A percentile compares a stretch with the other conserved stretches of the same genome.
Conservation (phyloP, 2,888 invertebrate genomes). For the Geotrupes spiniger region DNA sequence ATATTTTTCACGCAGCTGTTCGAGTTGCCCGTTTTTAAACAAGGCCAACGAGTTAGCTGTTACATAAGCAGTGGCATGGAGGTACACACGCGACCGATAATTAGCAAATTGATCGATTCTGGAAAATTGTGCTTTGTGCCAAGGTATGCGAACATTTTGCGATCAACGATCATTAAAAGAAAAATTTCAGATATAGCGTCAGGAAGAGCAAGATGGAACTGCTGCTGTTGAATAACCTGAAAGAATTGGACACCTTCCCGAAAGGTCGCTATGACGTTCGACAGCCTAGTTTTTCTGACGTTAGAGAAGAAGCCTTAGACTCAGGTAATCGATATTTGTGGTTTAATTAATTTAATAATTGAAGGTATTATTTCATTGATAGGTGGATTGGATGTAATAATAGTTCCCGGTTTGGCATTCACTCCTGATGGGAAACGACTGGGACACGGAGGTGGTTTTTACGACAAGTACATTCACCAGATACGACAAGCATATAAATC, state of each 20-base stretch:
- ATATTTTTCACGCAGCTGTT: slow-evolving; percentile 49
- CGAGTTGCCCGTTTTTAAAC: slow-evolving; percentile 51
- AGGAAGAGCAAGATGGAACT: slow-evolving; percentile 78
- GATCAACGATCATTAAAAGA: not conserved
- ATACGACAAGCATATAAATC: slow-evolving; percentile 36
- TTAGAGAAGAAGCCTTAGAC: slow-evolving; percentile 72
- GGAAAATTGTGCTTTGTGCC: slow-evolving; percentile 80
- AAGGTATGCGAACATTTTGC: slow-evolving; percentile 49
- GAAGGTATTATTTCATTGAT: slow-evolving; percentile 20
- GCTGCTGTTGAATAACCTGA: slow-evolving; percentile 73
- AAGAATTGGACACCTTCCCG: slow-evolving; percentile 71
- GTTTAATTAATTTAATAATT: slow-evolving; percentile 6
- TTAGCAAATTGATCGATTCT: slow-evolving; percentile 62
- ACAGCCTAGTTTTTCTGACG: slow-evolving; percentile 63
- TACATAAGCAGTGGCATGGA: slow-evolving; percentile 76
- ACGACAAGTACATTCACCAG: slow-evolving; percentile 72
- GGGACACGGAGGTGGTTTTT: slow-evolving; percentile 92
- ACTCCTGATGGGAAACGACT: slow-evolving; percentile 68
- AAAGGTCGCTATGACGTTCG: slow-evolving; percentile 90
- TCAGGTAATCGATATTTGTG: slow-evolving; percentile 59
- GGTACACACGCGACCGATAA: slow-evolving; percentile 67
- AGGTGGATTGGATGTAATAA: slow-evolving; percentile 83
- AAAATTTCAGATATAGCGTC: slow-evolving; percentile 44
- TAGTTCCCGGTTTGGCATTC: slow-evolving; percentile 93
- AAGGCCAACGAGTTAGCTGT: slow-evolving; percentile 65